Conservation (phyloP, 1,140 invertebrate genomes). For the Pteromalus puparum region DNA sequence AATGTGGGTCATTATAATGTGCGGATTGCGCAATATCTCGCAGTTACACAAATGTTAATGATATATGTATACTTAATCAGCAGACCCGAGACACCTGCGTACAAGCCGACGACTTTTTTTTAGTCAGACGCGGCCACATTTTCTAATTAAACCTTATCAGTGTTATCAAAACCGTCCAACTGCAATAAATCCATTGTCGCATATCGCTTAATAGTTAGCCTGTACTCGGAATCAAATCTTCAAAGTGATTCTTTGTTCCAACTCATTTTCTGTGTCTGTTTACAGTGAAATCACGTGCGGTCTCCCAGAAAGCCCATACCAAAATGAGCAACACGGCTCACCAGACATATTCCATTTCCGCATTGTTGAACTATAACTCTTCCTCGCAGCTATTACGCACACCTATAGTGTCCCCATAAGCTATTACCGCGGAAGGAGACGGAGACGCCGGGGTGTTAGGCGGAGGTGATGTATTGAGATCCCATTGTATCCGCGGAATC, state of each 20-base stretch:
- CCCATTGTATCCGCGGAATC: conserved; percentile 75
- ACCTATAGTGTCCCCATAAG: conserved; percentile 64
- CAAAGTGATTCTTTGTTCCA: no score
- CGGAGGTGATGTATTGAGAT: conserved; percentile 76
- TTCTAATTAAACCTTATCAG: no score
- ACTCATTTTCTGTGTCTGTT: no score
- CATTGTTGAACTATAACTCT: conserved; percentile 74
- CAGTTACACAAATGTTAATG: background rate
- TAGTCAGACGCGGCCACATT: no score
- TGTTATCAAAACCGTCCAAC: no score
- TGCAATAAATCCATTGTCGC: no score
- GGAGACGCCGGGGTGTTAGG: conserved; percentile 59
- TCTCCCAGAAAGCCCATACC: background rate
- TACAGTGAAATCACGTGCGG: background rate
- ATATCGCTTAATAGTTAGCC: no score
- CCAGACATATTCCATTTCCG: conserved; percentile 66
- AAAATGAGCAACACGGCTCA: conserved; percentile 47
- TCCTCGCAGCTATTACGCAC: conserved; percentile 71
- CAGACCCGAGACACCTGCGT: no score
- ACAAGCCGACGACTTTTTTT: no score
- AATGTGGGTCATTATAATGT: no score
- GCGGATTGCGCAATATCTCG: no score
- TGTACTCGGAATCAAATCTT: no score
- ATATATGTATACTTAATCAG: background rate
- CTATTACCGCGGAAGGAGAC: conserved; percentile 68